phyloP scores from a whole-genome alignment of 1,140 invertebrate genomes.

The Drosophila hydei region DNA sequence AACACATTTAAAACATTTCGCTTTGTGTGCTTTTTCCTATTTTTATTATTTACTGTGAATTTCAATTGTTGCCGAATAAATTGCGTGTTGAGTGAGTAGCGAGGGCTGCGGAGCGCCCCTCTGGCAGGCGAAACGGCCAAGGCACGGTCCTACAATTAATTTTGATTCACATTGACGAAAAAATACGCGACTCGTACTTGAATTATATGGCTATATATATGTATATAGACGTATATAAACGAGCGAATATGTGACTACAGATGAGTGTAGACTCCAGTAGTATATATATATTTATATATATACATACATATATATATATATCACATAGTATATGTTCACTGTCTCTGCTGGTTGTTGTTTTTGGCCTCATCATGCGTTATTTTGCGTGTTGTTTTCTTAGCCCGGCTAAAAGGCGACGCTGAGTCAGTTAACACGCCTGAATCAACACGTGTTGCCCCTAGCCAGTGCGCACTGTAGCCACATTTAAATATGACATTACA shows the following conservation, averaged over 20 bases:
- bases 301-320: constrained; percentile 20
- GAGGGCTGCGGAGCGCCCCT: neutral
- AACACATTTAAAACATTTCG: constrained; percentile 14
- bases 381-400: constrained; percentile 49
- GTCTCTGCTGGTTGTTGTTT: neutral
- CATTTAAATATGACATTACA: constrained; percentile 50
- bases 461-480: constrained; percentile 2
- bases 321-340: constrained; percentile 1
- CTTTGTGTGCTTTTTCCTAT: constrained; percentile 27
- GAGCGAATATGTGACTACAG: constrained; percentile 28
- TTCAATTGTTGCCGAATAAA: constrained; percentile 44
- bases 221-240: neutral
- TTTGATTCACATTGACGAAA: constrained; percentile 72
- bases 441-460: constrained; percentile 59
- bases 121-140: neutral
- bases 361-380: constrained; percentile 58
- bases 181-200: constrained; percentile 62
- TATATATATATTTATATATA: constrained; percentile 22
- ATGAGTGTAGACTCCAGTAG: constrained; percentile 32
- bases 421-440: constrained; percentile 42
- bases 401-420: neutral
- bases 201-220: constrained; percentile 27
- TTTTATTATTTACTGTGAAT: constrained; percentile 40
- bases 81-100: constrained; percentile 8
- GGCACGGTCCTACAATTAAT: constrained; percentile 61